Evolutionary conservation across 1,140 invertebrate genomes (phyloP), one percentile per base, ranked within the genome.

Genomic region (Drosophila ironensis): DNA sequence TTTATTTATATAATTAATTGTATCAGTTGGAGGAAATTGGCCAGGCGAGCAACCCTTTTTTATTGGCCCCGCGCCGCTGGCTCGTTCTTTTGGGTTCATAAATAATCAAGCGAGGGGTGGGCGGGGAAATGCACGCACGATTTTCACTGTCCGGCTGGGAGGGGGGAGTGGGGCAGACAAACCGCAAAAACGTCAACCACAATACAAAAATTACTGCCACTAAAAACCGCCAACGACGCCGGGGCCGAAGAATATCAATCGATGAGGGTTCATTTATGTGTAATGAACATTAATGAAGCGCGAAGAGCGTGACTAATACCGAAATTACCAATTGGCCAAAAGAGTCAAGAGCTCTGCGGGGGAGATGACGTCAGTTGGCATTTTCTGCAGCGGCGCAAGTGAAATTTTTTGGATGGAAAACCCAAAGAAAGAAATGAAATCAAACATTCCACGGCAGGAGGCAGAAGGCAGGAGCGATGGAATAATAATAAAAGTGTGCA

Each of bases 241-340:
- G 63, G 70, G 77, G 74, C 48, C 56, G 66, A 67, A 73, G 72
- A 87, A 84, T 84, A 84, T 87, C 80, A 84, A 84, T 86, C 80
- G 81, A 87, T 87, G 81, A 87, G 80, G 80, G 81, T 87, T 80
- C 80, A 80, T 87, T 86, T 86, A 72, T 86, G 80, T 87, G 81
- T 81, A 87, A 86, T 86, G 80, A 86, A 86, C 80, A 87, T 87
- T 87, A 87, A 87, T 87, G 82, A 87, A 87, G 84, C 82, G 82
- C 82, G 77, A 84, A 87, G 70, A 88, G 82, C 84, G 82, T 87
- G 84, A 87, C 82, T 87, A 87, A 87, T 87, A 82, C 69, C 69
- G 61, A 73, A 87, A 87, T 87, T 87, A 78, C 80, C 81, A 87
- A 86, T 86, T 87, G 71, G 80, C 71, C 74, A 80, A 86, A 73